Conservation (phyloP, 2,797 vertebrate genomes). For the Galago senegalensis region DNA sequence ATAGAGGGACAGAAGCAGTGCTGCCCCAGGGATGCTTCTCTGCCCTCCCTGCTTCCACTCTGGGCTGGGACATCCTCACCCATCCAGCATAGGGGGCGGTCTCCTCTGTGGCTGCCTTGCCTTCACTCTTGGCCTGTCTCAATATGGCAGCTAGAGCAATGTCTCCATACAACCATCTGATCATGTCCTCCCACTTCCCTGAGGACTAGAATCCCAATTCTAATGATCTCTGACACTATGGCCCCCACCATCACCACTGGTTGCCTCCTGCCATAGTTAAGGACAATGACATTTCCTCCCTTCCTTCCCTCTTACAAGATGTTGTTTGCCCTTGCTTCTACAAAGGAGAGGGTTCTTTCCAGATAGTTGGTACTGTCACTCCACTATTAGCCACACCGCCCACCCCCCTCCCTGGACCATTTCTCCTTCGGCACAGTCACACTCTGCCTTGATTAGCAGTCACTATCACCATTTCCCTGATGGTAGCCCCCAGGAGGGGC, state of each 20-base stretch:
- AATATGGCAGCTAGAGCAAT: accelerated
- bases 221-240: background rate
- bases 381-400: accelerated
- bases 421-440: background rate
- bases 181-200: background rate
- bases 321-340: accelerated
- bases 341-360: background rate
- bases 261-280: background rate
- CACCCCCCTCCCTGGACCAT: too few relatives aligned
- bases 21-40: background rate
- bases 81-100: background rate
- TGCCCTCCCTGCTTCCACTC: background rate
- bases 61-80: background rate
- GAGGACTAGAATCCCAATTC: background rate
- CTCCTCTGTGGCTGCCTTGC: background rate
- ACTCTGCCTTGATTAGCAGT: background rate
- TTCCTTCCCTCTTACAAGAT: background rate
- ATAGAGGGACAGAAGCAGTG: background rate
- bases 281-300: background rate
- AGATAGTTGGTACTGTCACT: background rate
- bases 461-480: background rate
- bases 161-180: accelerated
- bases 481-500: background rate
- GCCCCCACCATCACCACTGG: background rate
- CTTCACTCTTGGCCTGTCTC: background rate